Conservation (phyloP, 1,140 invertebrate genomes). For the Achatina immaculata region DNA sequence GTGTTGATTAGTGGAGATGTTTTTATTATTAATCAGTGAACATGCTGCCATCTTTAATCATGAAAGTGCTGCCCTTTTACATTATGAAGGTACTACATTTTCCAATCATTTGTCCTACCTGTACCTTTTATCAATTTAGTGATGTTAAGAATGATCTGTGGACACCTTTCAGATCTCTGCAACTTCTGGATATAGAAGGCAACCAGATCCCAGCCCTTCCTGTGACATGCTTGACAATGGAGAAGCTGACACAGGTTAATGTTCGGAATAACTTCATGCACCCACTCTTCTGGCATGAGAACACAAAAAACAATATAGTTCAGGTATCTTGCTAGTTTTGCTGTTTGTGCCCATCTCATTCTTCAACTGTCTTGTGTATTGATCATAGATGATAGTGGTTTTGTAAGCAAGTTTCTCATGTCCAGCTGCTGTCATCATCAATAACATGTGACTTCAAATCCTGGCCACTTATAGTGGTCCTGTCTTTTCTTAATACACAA, state of each 20-base stretch:
- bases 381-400: background rate
- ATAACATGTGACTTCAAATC: no score
- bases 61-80: no score
- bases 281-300: slow-evolving; percentile 69
- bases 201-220: slow-evolving; percentile 68
- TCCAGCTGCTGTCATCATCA: no score
- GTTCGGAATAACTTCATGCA: slow-evolving; percentile 71
- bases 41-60: no score
- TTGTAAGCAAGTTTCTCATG: background rate
- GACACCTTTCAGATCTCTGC: slow-evolving; percentile 53
- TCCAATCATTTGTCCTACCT: no score
- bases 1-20: no score
- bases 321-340: slow-evolving; percentile 52
- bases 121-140: no score
- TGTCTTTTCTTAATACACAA: no score
- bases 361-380: background rate
- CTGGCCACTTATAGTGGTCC: no score
- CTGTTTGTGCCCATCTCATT: background rate
- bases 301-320: slow-evolving; percentile 59
- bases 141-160: background rate
- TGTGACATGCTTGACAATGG: slow-evolving; percentile 56
- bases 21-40: no score
- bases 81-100: no score
- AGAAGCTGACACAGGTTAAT: slow-evolving; percentile 57
- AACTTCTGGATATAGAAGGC: slow-evolving; percentile 66